Base-by-base conservation (phyloP, 2,888 invertebrate species). In the Tromatobia lineatoria region DNA sequence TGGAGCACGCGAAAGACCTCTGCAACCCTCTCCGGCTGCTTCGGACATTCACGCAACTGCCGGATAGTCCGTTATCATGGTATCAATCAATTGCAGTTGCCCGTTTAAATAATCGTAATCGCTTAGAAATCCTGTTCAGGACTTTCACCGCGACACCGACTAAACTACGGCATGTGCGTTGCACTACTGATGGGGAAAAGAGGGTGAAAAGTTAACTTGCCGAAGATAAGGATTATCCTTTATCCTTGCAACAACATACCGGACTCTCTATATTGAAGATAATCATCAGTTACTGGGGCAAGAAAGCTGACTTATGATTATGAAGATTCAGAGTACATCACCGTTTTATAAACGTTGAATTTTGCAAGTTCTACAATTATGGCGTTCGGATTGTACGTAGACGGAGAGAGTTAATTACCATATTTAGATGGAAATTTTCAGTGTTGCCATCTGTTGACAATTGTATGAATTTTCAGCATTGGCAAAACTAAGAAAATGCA, bases 51-150 rank as follows among this genome's bases (percentile, higher is more conserved):
- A 70, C 23, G 73, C 54, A 67, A 67, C 50, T 67, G 45, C 34
- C 64, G 45, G 70, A 71, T 66, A 15, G 45, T 64, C 69, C 45
- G 70, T 82, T 82, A 82, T 75, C 84, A 20, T 47, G 45, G 42
- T 64, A 66, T 79, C 75, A 79, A 79, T 85, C 81, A 76, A 67
- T 70, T 15, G 45, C 52, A 18, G 25, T 57, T 70, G 64, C 57
- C 52, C 42, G 79, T 71, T 79, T 52, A 67, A 71, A 82, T 71
- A 75, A 82, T 82, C 78, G 78, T 81, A 81, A 84, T 79, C 75
- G 78, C 57, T 29, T 78, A 73, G 75, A 84, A 79, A 84, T 84
- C 81, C 78, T 75, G 84, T 64, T n/a, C 74, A 64, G 23, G 64
- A 84, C 84, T 84, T 84, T 84, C 84, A 81, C 84, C 70, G 70